These are phyloP conservation scores for Bimastos eiseni DNA, from an alignment of 2,888 invertebrate species.

Conservation along the genomic window DNA sequence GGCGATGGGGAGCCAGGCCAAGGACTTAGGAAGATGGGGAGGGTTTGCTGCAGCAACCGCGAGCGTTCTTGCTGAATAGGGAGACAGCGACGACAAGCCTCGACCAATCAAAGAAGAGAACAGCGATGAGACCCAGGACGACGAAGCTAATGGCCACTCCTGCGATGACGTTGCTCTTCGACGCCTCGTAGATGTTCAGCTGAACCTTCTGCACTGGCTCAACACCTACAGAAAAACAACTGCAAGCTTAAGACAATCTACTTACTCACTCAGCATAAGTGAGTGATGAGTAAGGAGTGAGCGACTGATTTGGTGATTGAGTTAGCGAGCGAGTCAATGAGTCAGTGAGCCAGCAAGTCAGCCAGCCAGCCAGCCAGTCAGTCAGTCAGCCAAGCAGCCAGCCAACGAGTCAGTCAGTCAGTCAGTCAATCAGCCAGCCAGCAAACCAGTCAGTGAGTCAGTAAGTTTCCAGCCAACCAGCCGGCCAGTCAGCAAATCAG, in stretches of 20 bases:
- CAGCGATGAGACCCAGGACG: neutral
- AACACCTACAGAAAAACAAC: slow-evolving; percentile 7
- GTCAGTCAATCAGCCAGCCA: neutral
- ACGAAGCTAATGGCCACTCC: slow-evolving; percentile 23
- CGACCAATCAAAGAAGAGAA: slow-evolving; percentile 25
- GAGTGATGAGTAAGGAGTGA: too few relatives aligned
- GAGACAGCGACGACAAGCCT: neutral
- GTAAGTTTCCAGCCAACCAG: neutral
- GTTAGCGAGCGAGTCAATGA: too few relatives aligned
- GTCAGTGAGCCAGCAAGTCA: neutral
- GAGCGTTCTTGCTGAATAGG: neutral
- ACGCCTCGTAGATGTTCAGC: neutral
- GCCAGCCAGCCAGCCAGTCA: neutral
- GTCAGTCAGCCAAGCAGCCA: neutral
- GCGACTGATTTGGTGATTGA: too few relatives aligned
- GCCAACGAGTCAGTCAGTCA: neutral
- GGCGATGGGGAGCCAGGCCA: neutral
- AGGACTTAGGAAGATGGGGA: neutral
- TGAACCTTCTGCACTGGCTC: neutral
- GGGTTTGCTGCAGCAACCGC: neutral
- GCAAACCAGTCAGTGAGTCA: neutral
- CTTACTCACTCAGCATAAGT: neutral
- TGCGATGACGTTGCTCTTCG: slow-evolving; percentile 16
- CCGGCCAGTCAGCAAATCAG: neutral
- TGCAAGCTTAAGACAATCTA: neutral